Conservation (phyloP, 2,888 invertebrate species). For the Acleris literana region DNA sequence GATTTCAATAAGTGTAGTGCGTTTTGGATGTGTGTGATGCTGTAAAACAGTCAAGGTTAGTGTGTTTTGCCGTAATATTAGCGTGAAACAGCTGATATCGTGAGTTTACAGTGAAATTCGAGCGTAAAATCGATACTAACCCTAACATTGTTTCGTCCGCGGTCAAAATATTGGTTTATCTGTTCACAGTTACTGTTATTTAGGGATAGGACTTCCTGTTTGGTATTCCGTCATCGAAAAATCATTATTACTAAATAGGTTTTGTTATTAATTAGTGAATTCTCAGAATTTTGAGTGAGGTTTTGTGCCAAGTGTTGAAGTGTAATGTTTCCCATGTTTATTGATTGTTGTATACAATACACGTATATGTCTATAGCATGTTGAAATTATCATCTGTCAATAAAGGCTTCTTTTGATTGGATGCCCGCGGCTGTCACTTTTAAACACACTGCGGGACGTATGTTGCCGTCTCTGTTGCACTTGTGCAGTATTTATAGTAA, state of each 20-base stretch:
- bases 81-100: slow-evolving; percentile 1
- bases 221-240: slow-evolving; percentile 5
- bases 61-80: slow-evolving; percentile 37
- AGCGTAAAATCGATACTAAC: slow-evolving; percentile 36
- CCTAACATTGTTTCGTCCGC: slow-evolving; percentile 21
- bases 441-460: slow-evolving; percentile 44
- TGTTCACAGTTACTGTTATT: slow-evolving; percentile 16
- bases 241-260: slow-evolving; percentile 23
- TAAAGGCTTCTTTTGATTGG: slow-evolving; percentile 46
- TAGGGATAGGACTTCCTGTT: slow-evolving; percentile 20
- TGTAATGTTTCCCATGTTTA: slow-evolving; percentile 10
- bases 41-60: slow-evolving; percentile 63
- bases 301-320: not conserved
- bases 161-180: slow-evolving; percentile 25
- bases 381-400: slow-evolving; percentile 36
- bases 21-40: slow-evolving; percentile 59
- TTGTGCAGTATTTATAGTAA: slow-evolving; percentile 66
- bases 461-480: slow-evolving; percentile 56
- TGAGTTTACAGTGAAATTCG: slow-evolving; percentile 26
- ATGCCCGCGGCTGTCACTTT: slow-evolving; percentile 55
- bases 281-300: slow-evolving; percentile 1
- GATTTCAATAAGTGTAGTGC: slow-evolving; percentile 68
- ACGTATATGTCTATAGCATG: slow-evolving; percentile 21
- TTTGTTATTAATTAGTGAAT: slow-evolving; percentile 19
- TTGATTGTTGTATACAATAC: not conserved